Evolutionary conservation across 2,888 invertebrate species (phyloP), one percentile per base, ranked within the genome.

Genomic region (Hartigia nigra): DNA sequence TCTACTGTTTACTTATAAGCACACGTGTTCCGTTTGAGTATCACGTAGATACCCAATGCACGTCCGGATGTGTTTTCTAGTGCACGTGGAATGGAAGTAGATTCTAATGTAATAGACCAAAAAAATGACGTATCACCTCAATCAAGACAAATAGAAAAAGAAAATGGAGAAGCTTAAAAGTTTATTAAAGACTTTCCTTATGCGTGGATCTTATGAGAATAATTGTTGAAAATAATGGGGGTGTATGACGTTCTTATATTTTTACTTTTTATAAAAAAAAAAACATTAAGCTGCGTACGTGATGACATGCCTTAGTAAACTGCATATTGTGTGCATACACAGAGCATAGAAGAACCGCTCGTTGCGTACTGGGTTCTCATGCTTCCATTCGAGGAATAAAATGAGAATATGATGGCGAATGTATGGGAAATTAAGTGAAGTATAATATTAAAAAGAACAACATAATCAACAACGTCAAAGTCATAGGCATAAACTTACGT

Each of bases 251-350:
- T 55, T 55, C 23, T 55, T 23, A 23, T 23, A 55, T 55, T 55
- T 88, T 89, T 86, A 87, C 86, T 89, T 89, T 88, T 87, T 85
- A 86, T 86, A 88, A 86, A 82, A 86, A 84, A 86, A 84, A 87
- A 89, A 87, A 87, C 77, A 82, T 84, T 81, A 84, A 84, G 80
- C 75, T 83, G 82, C 80, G 85, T 88, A 90, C 90, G 90, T 89
- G 89, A 87, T 84, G 86, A 87, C 88, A 90, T 82, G 86, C 84
- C 14, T 5, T 55, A 9, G 55, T 23, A 23, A 55, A 55, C 55
- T 55, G 23, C 55, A 9, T 23, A 55, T 9, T 23, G 23, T 55
- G 55, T 55, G 9, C 55, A 55, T 23, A 55, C 55, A 55, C 39
- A 23, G 55, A 23, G 55, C 2, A 55, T 55, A 23, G 23, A 55